Evolutionary conservation across 92 coral and sea anemone species (phyloP).

Genomic region (Ricordea florida): DNA sequence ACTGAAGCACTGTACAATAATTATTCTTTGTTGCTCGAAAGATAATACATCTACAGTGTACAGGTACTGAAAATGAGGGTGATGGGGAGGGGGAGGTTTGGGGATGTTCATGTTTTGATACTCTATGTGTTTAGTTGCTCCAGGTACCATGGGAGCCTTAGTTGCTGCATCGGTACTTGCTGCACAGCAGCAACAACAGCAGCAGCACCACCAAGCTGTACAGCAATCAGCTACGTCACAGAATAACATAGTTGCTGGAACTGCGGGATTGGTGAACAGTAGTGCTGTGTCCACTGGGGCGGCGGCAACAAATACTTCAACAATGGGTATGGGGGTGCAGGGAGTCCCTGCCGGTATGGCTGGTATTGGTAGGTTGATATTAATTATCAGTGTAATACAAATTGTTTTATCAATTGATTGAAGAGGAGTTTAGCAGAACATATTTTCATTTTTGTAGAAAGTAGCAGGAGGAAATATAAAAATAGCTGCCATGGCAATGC

Average conservation of each 20-base stretch:
- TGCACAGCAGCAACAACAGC: conserved; percentile 86
- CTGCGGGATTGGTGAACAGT: conserved; percentile 69
- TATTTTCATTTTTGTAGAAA: neutral
- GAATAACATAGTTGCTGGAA: conserved; percentile 44
- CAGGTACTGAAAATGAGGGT: neutral
- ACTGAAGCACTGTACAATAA: neutral
- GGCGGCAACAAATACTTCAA: conserved; percentile 46
- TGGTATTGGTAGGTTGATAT: conserved; percentile 48
- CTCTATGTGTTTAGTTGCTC: conserved; percentile 16
- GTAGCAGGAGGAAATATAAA: too few species aligned
- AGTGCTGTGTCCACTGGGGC: conserved; percentile 63
- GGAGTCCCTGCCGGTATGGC: conserved; percentile 69
- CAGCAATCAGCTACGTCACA: conserved; percentile 53
- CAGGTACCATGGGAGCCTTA: conserved; percentile 94
- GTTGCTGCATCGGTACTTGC: conserved; percentile 93
- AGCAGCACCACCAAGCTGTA: conserved; percentile 78
- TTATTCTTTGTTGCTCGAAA: neutral
- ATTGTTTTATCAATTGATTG: neutral
- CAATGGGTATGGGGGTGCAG: conserved; percentile 73
- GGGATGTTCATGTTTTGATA: neutral
- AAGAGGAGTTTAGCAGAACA: neutral
- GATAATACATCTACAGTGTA: too few species aligned
- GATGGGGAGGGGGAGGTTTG: neutral
- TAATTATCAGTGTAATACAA: too few species aligned
- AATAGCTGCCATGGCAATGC: too few species aligned